phyloP scores from a whole-genome alignment of 2,113 vertebrate genomes.

The Semicossyphus pulcher region DNA sequence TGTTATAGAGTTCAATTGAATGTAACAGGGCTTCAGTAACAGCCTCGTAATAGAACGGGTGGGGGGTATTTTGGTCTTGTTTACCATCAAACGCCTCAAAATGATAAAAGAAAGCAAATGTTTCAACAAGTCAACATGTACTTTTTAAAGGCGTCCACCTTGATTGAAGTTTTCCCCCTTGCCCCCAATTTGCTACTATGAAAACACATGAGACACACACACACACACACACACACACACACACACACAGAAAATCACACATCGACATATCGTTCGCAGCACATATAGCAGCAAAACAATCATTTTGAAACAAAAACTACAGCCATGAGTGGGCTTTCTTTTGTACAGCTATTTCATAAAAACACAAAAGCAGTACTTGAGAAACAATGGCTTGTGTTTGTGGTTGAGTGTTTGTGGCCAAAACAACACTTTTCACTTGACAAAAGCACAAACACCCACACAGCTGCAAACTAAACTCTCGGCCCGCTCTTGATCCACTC shows the following conservation, averaged over 20 bases:
- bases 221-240: not conserved
- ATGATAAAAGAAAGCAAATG: not conserved
- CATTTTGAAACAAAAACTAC: constrained; percentile 31
- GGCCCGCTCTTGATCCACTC: constrained; percentile 61
- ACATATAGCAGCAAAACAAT: constrained; percentile 49
- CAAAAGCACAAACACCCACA: constrained; percentile 68
- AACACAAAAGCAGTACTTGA: constrained; percentile 62
- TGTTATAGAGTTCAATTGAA: constrained; percentile 11
- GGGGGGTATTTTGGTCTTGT: not conserved
- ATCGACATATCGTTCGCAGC: not conserved
- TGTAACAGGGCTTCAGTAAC: constrained; percentile 6
- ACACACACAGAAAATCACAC: not conserved
- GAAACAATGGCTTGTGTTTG: constrained; percentile 67
- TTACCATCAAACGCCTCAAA: not conserved
- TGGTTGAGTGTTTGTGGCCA: constrained; percentile 68
- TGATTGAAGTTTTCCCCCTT: not conserved
- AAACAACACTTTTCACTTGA: constrained; percentile 72
- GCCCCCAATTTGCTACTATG: not conserved
- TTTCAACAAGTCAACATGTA: not conserved
- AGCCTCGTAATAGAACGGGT: not conserved
- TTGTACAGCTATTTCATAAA: constrained; percentile 50
- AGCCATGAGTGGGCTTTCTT: constrained; percentile 57
- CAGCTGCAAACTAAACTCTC: constrained; percentile 55
- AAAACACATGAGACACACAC: not conserved
- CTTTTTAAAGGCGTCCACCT: not conserved